phyloP scores from a whole-genome alignment of 1,140 invertebrate genomes.

The Drosophila malerkotliana region DNA sequence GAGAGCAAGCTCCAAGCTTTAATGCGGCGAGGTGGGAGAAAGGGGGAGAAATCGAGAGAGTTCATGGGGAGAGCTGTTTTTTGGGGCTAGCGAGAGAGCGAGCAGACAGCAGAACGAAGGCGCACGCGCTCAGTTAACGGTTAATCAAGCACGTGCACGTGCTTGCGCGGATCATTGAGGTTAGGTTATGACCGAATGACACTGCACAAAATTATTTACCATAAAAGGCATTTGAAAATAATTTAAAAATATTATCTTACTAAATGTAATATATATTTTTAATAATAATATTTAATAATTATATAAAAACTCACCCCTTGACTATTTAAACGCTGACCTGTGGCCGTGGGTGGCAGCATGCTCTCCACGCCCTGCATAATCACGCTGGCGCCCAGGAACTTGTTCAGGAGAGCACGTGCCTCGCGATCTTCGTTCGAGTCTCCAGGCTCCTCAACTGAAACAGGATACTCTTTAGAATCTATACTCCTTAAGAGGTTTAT shows the following conservation, averaged over 20 bases:
- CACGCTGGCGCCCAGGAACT: constrained; percentile 91
- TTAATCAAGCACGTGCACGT: constrained; percentile 41
- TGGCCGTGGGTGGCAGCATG: constrained; percentile 59
- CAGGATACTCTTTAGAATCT: neutral
- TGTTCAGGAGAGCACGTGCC: constrained; percentile 90
- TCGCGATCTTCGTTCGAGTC: constrained; percentile 88
- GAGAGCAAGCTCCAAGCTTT: neutral
- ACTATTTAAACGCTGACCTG: constrained; percentile 49
- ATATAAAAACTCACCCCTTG: constrained; percentile 62
- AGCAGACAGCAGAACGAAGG: neutral
- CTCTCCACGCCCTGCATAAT: constrained; percentile 86
- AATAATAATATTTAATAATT: neutral
- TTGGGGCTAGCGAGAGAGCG: neutral
- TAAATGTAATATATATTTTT: neutral
- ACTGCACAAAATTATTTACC: neutral
- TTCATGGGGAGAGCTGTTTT: neutral
- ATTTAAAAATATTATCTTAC: neutral
- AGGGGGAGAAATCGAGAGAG: neutral
- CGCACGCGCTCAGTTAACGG: constrained; percentile 37
- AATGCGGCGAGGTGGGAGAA: neutral
- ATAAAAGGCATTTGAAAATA: too few relatives aligned
- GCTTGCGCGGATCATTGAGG: constrained; percentile 17
- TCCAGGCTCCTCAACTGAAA: constrained; percentile 86
- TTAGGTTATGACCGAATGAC: constrained; percentile 24
- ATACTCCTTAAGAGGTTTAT: neutral